Evolutionary conservation across 2,797 vertebrate species (phyloP).

Genomic region (Novumbra hubbsi): DNA sequence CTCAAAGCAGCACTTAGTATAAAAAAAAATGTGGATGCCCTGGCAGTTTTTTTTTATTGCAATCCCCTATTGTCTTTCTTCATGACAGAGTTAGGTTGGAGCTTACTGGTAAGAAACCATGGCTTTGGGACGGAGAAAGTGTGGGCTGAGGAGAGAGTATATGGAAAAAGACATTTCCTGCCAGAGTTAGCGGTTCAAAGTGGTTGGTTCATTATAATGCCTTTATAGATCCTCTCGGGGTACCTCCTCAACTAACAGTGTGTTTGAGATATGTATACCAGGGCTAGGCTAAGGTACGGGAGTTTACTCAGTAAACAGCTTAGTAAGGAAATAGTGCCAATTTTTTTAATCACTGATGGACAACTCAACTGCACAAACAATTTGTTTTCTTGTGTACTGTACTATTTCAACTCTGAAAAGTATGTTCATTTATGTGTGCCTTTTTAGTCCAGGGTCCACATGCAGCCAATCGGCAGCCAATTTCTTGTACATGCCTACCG

Average conservation of each 20-base stretch:
- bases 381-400: no score
- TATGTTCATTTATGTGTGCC: no score
- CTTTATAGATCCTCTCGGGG: slow-evolving; percentile 77
- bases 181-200: slow-evolving; percentile 73
- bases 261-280: slow-evolving; percentile 58
- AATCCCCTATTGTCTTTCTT: slow-evolving; percentile 55
- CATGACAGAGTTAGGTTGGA: slow-evolving; percentile 25
- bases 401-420: no score
- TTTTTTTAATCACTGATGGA: no score
- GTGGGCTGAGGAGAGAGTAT: slow-evolving; percentile 58
- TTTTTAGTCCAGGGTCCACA: no score
- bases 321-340: no score
- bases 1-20: background rate
- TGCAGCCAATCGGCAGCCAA: no score
- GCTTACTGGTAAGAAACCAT: slow-evolving; percentile 54
- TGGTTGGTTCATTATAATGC: slow-evolving; percentile 71
- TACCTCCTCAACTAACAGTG: slow-evolving; percentile 69
- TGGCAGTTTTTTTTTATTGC: slow-evolving; percentile 25
- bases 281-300: slow-evolving; percentile 43
- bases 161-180: slow-evolving; percentile 74
- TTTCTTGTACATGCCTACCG: no score
- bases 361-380: no score
- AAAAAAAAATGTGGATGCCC: slow-evolving; percentile 21
- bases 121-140: slow-evolving; percentile 52
- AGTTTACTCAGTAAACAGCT: background rate